Conservation (phyloP, 2,888 invertebrate genomes). For the Xanthia togata region DNA sequence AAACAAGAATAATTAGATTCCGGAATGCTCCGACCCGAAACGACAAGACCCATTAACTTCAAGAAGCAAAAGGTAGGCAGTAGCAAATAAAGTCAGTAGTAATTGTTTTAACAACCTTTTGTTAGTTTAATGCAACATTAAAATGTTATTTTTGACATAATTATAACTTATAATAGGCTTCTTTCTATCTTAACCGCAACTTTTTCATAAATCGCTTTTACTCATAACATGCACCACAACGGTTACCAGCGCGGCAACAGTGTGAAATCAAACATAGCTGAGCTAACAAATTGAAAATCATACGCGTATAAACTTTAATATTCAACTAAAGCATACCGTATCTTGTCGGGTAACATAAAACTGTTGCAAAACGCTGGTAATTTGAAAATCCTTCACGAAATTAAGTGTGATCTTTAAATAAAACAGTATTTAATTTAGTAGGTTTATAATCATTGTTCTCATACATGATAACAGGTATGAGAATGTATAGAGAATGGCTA, state of each 20-base stretch:
- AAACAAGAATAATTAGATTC: not conserved
- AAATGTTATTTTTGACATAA: too few relatives aligned
- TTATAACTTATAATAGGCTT: too few relatives aligned
- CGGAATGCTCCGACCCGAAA: not conserved
- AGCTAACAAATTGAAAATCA: conserved; percentile 76
- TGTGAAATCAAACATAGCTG: conserved; percentile 76
- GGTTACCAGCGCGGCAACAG: conserved; percentile 67
- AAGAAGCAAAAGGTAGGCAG: not conserved
- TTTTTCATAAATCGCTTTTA: conserved; percentile 10
- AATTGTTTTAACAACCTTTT: too few relatives aligned
- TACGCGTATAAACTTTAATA: conserved; percentile 55
- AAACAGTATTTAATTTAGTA: conserved; percentile 3
- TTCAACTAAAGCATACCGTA: conserved; percentile 39
- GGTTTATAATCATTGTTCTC: conserved; percentile 31
- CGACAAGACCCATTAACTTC: not conserved
- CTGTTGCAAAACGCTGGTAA: conserved; percentile 10
- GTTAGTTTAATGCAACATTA: not conserved
- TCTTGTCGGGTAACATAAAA: conserved; percentile 48
- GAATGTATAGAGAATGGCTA: conserved; percentile 38
- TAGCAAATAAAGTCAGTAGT: not conserved
- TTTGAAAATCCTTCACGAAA: conserved; percentile 3
- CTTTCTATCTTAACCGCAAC: not conserved
- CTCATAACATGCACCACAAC: conserved; percentile 53
- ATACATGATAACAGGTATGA: not conserved
- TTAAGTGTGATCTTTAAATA: not conserved